Evolutionary conservation across 2,888 invertebrate species (phyloP), one percentile per base, ranked within the genome.

Genomic region (Napeogenes inachia): DNA sequence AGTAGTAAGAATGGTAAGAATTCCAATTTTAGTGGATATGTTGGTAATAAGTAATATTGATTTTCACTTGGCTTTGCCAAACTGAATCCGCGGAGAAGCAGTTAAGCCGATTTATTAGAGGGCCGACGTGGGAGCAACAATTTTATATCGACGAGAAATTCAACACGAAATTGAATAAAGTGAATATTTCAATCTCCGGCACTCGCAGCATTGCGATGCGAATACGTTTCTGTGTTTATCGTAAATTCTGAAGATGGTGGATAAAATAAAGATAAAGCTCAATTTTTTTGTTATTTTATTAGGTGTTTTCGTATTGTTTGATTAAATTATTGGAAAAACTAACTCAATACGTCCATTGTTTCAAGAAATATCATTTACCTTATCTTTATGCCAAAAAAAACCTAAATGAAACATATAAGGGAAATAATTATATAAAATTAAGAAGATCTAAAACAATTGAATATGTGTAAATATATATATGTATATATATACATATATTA

Each of bases 71-170:
- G 46, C 63, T 46, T 38, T 50, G 54, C 45, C 10, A 38, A 47
- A 57, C 46, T 60, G 54, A 60, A 60, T 57, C 60, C 60, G 55
- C 46, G 46, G 56, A 64, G 67, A 64, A 69, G 62, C 63, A 64
- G 73, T 69, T 76, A 82, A 82, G 75, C 79, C 71, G 77, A 82
- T 84, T 82, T 81, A 79, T 81, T 77, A 78, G 73, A 71, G 33
- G 13, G 54, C 54, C 56, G 62, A 55, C 59, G 53, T 45, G 75
- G 72, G 68, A 72, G 72, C 71, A 74, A 76, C 76, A 78, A 80
- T 79, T 79, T 81, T 78, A 76, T 78, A 75, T 78, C 75, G 68
- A 68, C 70, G 69, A 47, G 30, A 50, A 50, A 73, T 75, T 57
- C 58, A 54, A 56, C 45, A 58, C 59, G 70, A 72, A 79, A 82